Percentiles rank a stretch among this genome's conserved stretches.
Evolutionary conservation across 2,797 vertebrate species (phyloP).

Genomic region (Eleutherodactylus coqui): DNA sequence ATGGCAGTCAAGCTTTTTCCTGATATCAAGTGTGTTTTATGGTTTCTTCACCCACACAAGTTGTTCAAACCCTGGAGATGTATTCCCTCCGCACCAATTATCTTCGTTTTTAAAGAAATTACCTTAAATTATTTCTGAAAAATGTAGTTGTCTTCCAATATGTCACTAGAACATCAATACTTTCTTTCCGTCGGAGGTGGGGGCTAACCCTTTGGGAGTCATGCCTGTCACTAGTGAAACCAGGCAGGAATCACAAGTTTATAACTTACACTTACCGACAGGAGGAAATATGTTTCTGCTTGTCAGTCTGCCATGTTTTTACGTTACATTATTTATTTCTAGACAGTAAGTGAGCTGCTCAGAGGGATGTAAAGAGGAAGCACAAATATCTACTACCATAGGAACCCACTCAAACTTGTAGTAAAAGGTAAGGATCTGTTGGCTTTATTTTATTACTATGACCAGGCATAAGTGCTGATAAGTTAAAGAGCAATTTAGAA

Average conservation of each 20-base stretch:
- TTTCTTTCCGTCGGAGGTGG: constrained; percentile 81
- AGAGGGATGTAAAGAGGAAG: constrained; percentile 12
- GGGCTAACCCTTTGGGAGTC: constrained; percentile 79
- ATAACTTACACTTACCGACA: constrained; percentile 74
- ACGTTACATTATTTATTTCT: constrained; percentile 64
- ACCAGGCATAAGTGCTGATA: not conserved
- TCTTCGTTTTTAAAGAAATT: constrained; percentile 83
- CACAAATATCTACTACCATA: constrained; percentile 1
- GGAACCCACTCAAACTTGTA: not conserved
- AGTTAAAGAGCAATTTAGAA: not conserved
- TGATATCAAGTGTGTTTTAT: constrained; percentile 10
- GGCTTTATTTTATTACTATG: not conserved
- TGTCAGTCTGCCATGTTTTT: constrained; percentile 65
- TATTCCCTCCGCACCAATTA: constrained; percentile 82
- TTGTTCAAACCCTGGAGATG: constrained; percentile 82
- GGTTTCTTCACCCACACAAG: constrained; percentile 71
- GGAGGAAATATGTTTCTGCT: constrained; percentile 72
- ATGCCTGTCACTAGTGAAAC: constrained; percentile 76
- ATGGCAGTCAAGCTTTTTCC: not conserved
- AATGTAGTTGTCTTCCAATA: constrained; percentile 86
- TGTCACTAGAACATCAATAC: constrained; percentile 82
- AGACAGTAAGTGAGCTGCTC: constrained; percentile 52
- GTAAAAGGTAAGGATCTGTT: not conserved
- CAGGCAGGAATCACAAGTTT: constrained; percentile 76
- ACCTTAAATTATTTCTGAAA: constrained; percentile 86